Evolutionary conservation across 2,888 invertebrate genomes (phyloP).

Genomic region (Acleris holmiana): DNA sequence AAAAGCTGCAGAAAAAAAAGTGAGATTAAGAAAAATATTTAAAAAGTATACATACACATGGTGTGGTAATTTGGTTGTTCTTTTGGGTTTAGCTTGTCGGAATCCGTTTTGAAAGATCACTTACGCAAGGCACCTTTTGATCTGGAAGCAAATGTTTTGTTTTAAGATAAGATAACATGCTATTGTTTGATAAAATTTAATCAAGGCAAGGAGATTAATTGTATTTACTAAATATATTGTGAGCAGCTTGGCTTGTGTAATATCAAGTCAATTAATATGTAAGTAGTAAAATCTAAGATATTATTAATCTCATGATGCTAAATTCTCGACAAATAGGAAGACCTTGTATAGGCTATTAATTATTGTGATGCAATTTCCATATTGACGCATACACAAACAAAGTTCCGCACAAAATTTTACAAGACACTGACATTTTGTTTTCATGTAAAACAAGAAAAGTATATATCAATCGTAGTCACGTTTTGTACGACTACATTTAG

Average conservation of each 20-base stretch:
- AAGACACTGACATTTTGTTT: not conserved
- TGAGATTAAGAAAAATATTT: conserved; percentile 41
- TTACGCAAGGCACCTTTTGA: conserved; percentile 52
- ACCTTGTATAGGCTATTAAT: not conserved
- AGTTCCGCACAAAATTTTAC: not conserved
- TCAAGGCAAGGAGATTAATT: not conserved
- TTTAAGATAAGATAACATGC: conserved; percentile 19
- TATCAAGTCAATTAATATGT: not conserved
- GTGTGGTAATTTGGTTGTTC: conserved; percentile 78
- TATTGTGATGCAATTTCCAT: conserved; percentile 31
- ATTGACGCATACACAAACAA: too few relatives aligned
- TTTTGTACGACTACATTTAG: not conserved
- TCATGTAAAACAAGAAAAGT: not conserved
- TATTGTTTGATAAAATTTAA: conserved; percentile 2
- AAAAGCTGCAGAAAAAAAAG: conserved; percentile 58
- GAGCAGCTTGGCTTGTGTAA: too few relatives aligned
- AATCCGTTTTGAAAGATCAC: conserved; percentile 67
- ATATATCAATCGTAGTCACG: not conserved
- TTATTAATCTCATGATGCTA: not conserved
- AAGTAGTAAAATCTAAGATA: not conserved
- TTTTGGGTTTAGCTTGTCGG: conserved; percentile 68
- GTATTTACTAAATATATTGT: too few relatives aligned
- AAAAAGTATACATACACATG: conserved; percentile 77
- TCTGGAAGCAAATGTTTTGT: conserved; percentile 51
- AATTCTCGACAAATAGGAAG: not conserved